A percentile compares a stretch with the other conserved stretches of the same genome.
These are phyloP conservation scores for Climacteris rufus DNA, from an alignment of 2,113 vertebrate species.

Conservation along the genomic window DNA sequence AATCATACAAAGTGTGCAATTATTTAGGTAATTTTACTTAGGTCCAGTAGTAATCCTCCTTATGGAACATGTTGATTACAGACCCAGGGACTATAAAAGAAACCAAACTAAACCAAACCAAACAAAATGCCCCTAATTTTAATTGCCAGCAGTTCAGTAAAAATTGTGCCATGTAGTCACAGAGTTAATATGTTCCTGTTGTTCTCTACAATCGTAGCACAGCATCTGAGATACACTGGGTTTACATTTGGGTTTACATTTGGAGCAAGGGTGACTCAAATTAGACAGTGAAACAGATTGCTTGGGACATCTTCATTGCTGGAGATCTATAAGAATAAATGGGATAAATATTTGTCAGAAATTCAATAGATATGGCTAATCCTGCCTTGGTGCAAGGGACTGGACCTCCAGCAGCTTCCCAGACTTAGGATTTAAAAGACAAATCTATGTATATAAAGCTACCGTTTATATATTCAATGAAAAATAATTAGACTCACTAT, in stretches of 20 bases:
- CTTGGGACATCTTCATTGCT: not conserved
- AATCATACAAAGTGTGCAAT: not conserved
- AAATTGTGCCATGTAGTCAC: not conserved
- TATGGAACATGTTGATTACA: not conserved
- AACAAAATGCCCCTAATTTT: not conserved
- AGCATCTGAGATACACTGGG: not conserved
- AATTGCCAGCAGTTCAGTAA: not conserved
- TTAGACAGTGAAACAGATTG: not conserved
- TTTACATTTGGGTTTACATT: not conserved
- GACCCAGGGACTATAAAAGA: not conserved
- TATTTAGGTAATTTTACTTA: not conserved
- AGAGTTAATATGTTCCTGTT: not conserved
- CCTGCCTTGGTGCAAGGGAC: not conserved
- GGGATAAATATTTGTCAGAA: not conserved
- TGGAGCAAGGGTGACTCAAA: not conserved
- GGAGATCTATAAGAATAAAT: not conserved
- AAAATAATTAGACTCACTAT: not conserved
- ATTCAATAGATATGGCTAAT: not conserved
- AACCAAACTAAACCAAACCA: not conserved
- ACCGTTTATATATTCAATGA: not conserved
- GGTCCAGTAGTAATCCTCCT: not conserved
- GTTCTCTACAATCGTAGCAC: not conserved
- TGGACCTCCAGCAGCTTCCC: not conserved
- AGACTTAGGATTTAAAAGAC: not conserved
- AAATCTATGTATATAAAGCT: not conserved